phyloP scores from a whole-genome alignment of 1,140 invertebrate species.

The Drosophila prosaltans region DNA sequence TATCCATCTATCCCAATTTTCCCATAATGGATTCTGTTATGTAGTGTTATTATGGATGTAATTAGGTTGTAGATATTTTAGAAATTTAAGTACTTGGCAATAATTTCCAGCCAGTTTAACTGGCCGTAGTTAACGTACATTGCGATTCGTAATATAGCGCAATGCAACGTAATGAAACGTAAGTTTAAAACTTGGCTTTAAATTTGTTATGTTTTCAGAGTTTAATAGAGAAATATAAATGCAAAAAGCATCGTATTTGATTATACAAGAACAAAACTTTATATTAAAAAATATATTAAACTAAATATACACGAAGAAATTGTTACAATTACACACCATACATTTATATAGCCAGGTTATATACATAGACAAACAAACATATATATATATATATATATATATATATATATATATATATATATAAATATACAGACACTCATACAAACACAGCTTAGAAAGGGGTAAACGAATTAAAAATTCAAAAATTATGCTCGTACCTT shows the following conservation, averaged over 20 bases:
- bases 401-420: conserved; percentile 28
- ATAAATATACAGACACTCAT: conserved; percentile 41
- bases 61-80: conserved; percentile 66
- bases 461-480: conserved; percentile 52
- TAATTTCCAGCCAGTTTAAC: conserved; percentile 74
- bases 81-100: conserved; percentile 63
- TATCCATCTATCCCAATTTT: conserved; percentile 31
- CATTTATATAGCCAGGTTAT: conserved; percentile 43
- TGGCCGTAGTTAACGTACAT: conserved; percentile 37
- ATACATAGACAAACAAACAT: conserved; percentile 3
- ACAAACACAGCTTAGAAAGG: conserved; percentile 40
- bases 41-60: conserved; percentile 73
- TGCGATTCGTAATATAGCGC: conserved; percentile 9
- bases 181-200: conserved; percentile 61
- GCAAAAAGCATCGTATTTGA: conserved; percentile 44
- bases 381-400: conserved; percentile 36
- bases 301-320: conserved; percentile 41
- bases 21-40: conserved; percentile 62
- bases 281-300: conserved; percentile 37
- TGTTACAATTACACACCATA: conserved; percentile 37
- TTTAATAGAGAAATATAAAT: conserved; percentile 58
- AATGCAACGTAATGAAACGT: conserved; percentile 27
- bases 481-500: conserved; percentile 79
- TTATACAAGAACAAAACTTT: conserved; percentile 50
- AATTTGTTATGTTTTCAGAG: conserved; percentile 83